Conservation (phyloP, 2,888 invertebrate species). For the Nyleta sp. region DNA sequence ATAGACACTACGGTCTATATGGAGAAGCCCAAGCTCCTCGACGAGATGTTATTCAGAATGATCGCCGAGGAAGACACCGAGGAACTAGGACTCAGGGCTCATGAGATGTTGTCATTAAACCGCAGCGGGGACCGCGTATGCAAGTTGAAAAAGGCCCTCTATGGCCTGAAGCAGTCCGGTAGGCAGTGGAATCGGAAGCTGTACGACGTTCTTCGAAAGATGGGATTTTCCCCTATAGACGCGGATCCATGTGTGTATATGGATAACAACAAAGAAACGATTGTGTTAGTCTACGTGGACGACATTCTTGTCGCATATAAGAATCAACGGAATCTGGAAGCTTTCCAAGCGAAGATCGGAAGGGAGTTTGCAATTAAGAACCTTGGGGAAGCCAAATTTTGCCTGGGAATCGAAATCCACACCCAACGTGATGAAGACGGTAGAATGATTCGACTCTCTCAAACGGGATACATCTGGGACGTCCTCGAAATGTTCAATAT, state of each 20-base stretch:
- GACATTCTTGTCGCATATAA: slow-evolving; percentile 1
- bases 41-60: slow-evolving; percentile 10
- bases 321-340: not conserved
- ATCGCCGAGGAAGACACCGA: not conserved
- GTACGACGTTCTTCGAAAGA: not conserved
- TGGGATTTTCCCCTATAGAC: not conserved
- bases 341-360: not conserved
- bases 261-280: not conserved
- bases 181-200: not conserved
- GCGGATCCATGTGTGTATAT: slow-evolving; percentile 11
- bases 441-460: too few relatives aligned
- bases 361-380: not conserved
- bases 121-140: slow-evolving; percentile 3
- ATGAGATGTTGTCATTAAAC: not conserved
- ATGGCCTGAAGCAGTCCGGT: too few relatives aligned
- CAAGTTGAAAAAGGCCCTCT: not conserved
- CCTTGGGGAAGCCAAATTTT: not conserved
- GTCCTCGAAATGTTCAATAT: too few relatives aligned
- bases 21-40: slow-evolving; percentile 8
- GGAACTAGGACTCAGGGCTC: not conserved
- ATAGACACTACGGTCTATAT: slow-evolving; percentile 25
- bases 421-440: not conserved
- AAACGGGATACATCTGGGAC: too few relatives aligned
- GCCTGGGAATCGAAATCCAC: not conserved
- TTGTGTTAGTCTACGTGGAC: slow-evolving; percentile 2